Base-by-base conservation (phyloP, 2,797 vertebrate genomes). In the Clarias laeviceps region DNA sequence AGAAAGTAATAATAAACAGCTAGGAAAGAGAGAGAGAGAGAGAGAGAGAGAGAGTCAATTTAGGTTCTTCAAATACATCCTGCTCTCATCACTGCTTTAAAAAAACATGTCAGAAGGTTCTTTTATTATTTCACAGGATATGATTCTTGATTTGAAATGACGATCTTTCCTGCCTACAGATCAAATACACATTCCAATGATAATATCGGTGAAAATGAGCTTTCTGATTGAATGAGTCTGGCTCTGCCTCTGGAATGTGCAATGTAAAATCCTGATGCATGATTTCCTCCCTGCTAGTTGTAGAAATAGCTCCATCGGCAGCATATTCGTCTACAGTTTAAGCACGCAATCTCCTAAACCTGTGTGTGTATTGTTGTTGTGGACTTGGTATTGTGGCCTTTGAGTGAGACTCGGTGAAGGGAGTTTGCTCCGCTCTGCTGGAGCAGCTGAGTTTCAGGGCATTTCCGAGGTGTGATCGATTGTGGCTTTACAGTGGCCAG, bases 361-460 rank as follows among this genome's bases (percentile, higher is more conserved):
- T 85, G 50, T 84, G 80, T 83, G 37, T n/a, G 64, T 64, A 40
- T 61, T 80, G 54, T 78, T 32, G 15, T 82, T 45, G 66, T 62
- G 56, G 57, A 57, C 12, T 18, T 57, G 24, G 64, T 54, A n/a
- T 73, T 82, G 82, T 66, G 83, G 66, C 57, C 69, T 80, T 85
- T 82, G 72, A 84, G 82, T 86, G 82, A 20, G 61, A 79, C 34
- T 83, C 32, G 61, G 77, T 86, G 84, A 74, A 76, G 64, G 62
- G 80, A 70, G 80, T 88, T 85, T 83, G 85, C 83, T 88, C 62
- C 73, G 76, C 85, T 84, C 82, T 79, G 88, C 70, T 87, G 86
- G 68, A 84, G 76, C 50, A 64, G 82, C 74, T 54, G 80, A 65
- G 57, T 84, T 82, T 68, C 83, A 22, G 79, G 86, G 84, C 80